Evolutionary conservation across 2,113 vertebrate species (phyloP), one percentile per base, ranked within the genome.

Genomic region (Trichomycterus rosablanca): DNA sequence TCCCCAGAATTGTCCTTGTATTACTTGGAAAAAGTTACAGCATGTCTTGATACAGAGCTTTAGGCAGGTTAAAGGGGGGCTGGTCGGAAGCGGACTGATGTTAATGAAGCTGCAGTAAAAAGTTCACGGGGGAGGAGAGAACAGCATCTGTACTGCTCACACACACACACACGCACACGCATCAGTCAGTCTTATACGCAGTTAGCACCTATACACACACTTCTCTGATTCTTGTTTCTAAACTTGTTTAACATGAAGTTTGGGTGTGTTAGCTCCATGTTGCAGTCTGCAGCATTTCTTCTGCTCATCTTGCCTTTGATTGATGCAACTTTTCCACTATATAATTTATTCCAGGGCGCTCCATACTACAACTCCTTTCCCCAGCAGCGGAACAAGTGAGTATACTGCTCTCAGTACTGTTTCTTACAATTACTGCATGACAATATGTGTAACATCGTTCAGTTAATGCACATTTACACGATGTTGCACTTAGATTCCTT

Each of bases 371-470:
- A 68, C 60, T 15, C 69, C 5, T 77, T 72, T 28, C 64, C 76
- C 1, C 74, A 76, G 22, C 86, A 81, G 39, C 79, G 80, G 35
- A 86, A 80, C 34, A 88, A 86, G 87, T 88, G 64, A 87, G 87
- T 80, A n/a, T n/a, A n/a, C n/a, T n/a, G n/a, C n/a, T n/a, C n/a
- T n/a, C n/a, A n/a, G n/a, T n/a, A n/a, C n/a, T n/a, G n/a, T n/a
- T n/a, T n/a, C n/a, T n/a, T n/a, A n/a, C n/a, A n/a, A n/a, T n/a
- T n/a, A n/a, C n/a, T n/a, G n/a, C n/a, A n/a, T n/a, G n/a, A n/a
- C n/a, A n/a, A n/a, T n/a, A n/a, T n/a, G n/a, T n/a, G n/a, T n/a
- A n/a, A n/a, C n/a, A n/a, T n/a, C n/a, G n/a, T n/a, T n/a, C n/a
- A n/a, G n/a, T n/a, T n/a, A n/a, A n/a, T n/a, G n/a, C n/a, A n/a